Conservation (phyloP, 2,113 vertebrate species). For the Sceloporus tristichus region DNA sequence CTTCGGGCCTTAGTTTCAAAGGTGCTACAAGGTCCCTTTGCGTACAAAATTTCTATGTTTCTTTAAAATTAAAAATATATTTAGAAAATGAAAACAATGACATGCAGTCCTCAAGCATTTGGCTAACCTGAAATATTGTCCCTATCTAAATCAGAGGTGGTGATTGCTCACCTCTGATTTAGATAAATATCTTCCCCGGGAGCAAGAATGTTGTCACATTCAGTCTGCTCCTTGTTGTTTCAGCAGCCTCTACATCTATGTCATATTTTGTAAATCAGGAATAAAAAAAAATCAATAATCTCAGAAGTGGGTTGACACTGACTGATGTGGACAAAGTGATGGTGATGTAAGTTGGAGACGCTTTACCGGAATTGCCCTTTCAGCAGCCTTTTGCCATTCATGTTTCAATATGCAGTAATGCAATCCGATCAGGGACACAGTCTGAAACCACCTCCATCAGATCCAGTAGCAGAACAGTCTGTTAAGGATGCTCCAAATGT, state of each 20-base stretch:
- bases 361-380: neutral
- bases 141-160: too few relatives aligned
- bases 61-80: too few relatives aligned
- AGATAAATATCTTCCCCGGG: neutral
- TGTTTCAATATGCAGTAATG: neutral
- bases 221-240: neutral
- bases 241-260: neutral
- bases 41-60: too few relatives aligned
- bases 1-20: too few relatives aligned
- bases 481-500: neutral
- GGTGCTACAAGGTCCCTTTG: too few relatives aligned
- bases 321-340: neutral
- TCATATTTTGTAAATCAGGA: neutral
- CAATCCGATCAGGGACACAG: neutral
- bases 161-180: too few relatives aligned
- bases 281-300: neutral
- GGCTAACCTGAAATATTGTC: too few relatives aligned
- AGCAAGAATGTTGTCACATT: neutral
- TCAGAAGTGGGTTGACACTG: neutral
- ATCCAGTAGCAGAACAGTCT: neutral
- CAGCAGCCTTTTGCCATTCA: neutral
- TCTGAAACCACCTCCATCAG: neutral
- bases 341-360: neutral
- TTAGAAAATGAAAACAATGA: too few relatives aligned
- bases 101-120: too few relatives aligned